Evolutionary conservation across 1,140 invertebrate species (phyloP), one percentile per base, ranked within the genome.

Genomic region (Oreohelix idahoensis): DNA sequence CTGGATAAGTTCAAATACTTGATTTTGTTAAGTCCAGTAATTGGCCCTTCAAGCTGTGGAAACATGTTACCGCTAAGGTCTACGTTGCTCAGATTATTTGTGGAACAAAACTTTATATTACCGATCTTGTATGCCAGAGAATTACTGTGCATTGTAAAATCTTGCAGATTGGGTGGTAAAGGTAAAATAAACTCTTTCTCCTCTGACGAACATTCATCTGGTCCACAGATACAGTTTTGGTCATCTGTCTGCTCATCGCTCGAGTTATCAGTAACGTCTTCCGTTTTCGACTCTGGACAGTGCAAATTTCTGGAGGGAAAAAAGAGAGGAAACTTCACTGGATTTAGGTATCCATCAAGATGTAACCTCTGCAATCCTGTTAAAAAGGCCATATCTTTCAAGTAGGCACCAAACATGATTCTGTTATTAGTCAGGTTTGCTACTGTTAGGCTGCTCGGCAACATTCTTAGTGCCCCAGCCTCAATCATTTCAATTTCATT

Each of bases 401-500:
- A 81, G 69, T 81, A 81, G 13, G 79, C 79, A 20, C 79, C 79
- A 51, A 81, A 81, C 63, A 70, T 81, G 63, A 71, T 81, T 36
- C 38, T 81, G 32, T 81, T 81, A 17, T 71, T 81, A 1, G 63
- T 81, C 5, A 81, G 35, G 29, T 81, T 81, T 2, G 49, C 39
- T 10, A 38, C 35, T 32, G 2, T 70, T 0, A 81, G 39, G 0
- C 66, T 81, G 1, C 5, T 1, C 49, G 79, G 79, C 0, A 81
- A 32, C n/a, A 53, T 29, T 15, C 49, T 29, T 23, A 81, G 17
- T 20, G 79, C 79, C n/a, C 79, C 79, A 11, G 5, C 1, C 36
- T 81, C 63, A 26, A 81, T 71, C 79, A 81, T 81, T 35, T 81
- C 79, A 35, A 81, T 81, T 38, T 81, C 69, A 66, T 81, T 81